phyloP scores from a whole-genome alignment of 2,113 vertebrate genomes.

The Casuarius casuarius region DNA sequence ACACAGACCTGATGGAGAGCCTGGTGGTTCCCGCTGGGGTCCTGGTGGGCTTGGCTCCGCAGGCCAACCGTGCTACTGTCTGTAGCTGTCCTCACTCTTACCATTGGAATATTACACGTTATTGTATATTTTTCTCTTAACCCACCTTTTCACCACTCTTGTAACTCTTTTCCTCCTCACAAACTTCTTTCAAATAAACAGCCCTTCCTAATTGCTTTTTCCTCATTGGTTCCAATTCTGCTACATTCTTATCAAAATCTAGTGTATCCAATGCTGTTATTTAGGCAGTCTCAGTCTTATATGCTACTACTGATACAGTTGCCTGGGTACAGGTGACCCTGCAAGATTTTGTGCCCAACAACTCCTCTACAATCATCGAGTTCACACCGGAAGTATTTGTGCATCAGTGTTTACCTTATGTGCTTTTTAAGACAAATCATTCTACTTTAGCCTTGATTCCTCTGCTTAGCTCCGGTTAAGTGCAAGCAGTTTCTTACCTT shows the following conservation, averaged over 20 bases:
- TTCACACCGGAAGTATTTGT: neutral
- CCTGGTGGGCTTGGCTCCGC: neutral
- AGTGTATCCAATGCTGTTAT: neutral
- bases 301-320: neutral
- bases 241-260: accelerated
- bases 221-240: neutral
- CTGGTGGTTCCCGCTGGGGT: neutral
- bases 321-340: neutral
- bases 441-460: neutral
- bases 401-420: neutral
- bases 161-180: neutral
- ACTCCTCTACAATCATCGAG: neutral
- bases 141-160: neutral
- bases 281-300: neutral
- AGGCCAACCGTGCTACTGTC: neutral
- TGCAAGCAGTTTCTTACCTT: neutral
- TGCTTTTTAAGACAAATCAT: neutral
- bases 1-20: neutral
- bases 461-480: neutral
- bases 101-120: neutral
- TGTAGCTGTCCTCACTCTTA: neutral
- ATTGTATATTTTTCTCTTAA: neutral
- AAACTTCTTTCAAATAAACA: neutral
- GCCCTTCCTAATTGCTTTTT: neutral
- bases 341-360: neutral